These are phyloP conservation scores for Ophion ellenae DNA, from an alignment of 2,888 invertebrate genomes.

Conservation along the genomic window DNA sequence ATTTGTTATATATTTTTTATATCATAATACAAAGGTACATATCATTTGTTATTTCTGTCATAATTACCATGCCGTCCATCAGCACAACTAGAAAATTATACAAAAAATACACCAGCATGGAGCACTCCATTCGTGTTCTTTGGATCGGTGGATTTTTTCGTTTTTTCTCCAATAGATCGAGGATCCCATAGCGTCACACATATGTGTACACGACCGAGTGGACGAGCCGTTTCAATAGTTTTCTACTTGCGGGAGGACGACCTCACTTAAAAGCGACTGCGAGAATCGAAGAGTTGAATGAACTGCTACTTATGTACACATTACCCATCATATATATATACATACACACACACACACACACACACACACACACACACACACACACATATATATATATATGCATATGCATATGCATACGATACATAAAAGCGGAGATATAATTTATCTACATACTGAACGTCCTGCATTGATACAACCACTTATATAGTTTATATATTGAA, in stretches of 20 bases:
- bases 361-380: no score
- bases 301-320: slow-evolving; percentile 37
- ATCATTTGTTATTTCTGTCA: background rate
- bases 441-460: slow-evolving; percentile 27
- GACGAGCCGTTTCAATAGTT: background rate
- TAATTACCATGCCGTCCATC: no score
- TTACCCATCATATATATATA: slow-evolving; percentile 5
- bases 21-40: background rate
- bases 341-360: no score
- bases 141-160: no score
- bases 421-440: slow-evolving; percentile 11
- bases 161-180: no score
- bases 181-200: background rate
- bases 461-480: slow-evolving; percentile 7
- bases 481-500: slow-evolving; percentile 6
- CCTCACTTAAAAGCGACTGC: slow-evolving; percentile 22
- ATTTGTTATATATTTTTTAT: background rate
- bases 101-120: background rate
- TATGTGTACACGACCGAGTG: background rate
- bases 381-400: background rate
- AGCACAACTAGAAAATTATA: no score
- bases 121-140: no score
- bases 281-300: slow-evolving; percentile 52
- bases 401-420: background rate
- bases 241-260: slow-evolving; percentile 42